Base-by-base conservation (phyloP, 2,113 vertebrate species). In the Oceanodroma tethys region DNA sequence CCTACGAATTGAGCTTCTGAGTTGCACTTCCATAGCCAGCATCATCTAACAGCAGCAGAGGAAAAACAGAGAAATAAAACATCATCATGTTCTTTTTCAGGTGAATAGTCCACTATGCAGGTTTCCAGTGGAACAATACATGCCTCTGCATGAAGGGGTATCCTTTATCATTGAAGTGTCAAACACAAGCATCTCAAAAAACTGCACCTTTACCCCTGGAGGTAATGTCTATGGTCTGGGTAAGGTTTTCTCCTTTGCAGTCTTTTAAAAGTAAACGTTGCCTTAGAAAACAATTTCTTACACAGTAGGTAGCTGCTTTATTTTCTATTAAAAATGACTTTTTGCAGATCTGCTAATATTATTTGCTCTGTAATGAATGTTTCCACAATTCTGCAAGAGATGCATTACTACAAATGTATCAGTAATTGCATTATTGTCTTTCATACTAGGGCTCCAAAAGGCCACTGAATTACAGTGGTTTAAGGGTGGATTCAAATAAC, bases 181-280 rank as follows among this genome's bases (percentile, higher is more conserved):
- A 45, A 68, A 62, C 21, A 93, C 58, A 82, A 94, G 81, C 32
- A 80, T 93, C 81, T 97, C 90, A 73, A 22, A 93, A 92, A 52
- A 2, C 6, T 92, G 83, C 38, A 27, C 2, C 9, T 96, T 91
- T 84, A 34, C 50, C 13, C 96, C 73, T 85, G 48, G 8, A 97
- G 97, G 96, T 97, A 97, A 96, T 67, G 73, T 59, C 55, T 45
- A 5, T 32, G 16, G 11, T 66, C 45, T 68, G 65, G 36, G 38
- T 89, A 76, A 84, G 10, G 7, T 58, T 76, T 90, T 80, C 30
- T 91, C 11, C 7, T 66, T 65, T 80, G 13, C 18, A 70, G 2
- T 58, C 45, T 81, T 91, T 65, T 40, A 55, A 55, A 75, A 17
- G 6, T 29, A 83, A 95, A 68, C 2, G 26, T 8, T 52, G 18